Percentiles rank a stretch among this genome's conserved stretches.
phyloP scores from a whole-genome alignment of 2,888 invertebrate genomes.

The Xylocampa areola region DNA sequence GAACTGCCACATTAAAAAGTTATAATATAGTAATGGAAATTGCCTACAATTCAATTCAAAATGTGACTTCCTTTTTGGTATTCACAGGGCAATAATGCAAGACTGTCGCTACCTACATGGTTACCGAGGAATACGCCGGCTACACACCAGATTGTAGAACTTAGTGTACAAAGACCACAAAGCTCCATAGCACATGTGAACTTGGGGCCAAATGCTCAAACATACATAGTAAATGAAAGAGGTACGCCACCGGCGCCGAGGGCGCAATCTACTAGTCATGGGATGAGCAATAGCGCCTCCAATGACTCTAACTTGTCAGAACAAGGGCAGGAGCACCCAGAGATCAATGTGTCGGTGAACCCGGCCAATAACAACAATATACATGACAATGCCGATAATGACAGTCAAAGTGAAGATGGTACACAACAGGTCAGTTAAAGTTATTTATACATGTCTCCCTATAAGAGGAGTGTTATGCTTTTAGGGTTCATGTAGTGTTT shows the following conservation, averaged over 20 bases:
- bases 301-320: constrained; percentile 79
- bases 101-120: constrained; percentile 84
- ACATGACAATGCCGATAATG: constrained; percentile 84
- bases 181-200: constrained; percentile 84
- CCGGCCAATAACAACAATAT: constrained; percentile 86
- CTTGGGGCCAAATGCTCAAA: constrained; percentile 72
- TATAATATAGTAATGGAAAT: neutral
- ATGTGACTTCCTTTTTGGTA: neutral
- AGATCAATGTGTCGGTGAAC: constrained; percentile 83
- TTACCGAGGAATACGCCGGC: constrained; percentile 80
- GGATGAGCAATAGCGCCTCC: constrained; percentile 73
- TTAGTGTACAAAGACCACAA: constrained; percentile 76
- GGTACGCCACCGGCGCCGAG: constrained; percentile 67
- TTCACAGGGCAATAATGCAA: constrained; percentile 82
- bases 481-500: too few species aligned
- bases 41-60: neutral
- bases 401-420: constrained; percentile 86
- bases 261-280: constrained; percentile 68
- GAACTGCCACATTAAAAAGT: neutral
- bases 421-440: constrained; percentile 77
- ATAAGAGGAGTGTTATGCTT: too few species aligned
- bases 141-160: constrained; percentile 75
- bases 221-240: constrained; percentile 80
- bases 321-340: constrained; percentile 71
- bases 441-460: too few species aligned